These are phyloP conservation scores for Thaumetopoea pityocampa DNA, from an alignment of 1,140 invertebrate species.

Conservation along the genomic window DNA sequence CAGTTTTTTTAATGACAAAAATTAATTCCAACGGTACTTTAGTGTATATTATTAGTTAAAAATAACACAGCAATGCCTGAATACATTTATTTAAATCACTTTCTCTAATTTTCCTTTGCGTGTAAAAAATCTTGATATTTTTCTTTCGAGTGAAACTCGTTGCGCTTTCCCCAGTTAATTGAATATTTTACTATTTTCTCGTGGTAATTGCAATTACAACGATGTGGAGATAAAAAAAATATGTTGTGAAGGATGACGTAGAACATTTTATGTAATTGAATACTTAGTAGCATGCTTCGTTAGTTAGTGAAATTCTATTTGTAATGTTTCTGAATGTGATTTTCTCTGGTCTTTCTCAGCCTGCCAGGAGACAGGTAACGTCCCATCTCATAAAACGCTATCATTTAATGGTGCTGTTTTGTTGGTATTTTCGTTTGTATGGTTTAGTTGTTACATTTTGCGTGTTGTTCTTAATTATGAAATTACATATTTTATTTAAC, in stretches of 20 bases:
- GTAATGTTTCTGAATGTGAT: conserved; percentile 73
- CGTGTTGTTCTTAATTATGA: too few relatives aligned
- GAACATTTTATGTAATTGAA: conserved; percentile 37
- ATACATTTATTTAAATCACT: too few relatives aligned
- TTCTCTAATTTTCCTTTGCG: conserved; percentile 63
- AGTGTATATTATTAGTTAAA: too few relatives aligned
- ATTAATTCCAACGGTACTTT: too few relatives aligned
- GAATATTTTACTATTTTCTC: conserved; percentile 51
- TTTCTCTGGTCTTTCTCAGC: conserved; percentile 70
- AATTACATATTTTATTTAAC: too few relatives aligned
- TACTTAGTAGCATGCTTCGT: conserved; percentile 44
- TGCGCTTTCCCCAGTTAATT: conserved; percentile 63
- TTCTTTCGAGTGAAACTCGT: conserved; percentile 55
- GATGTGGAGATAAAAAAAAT: conserved; percentile 25
- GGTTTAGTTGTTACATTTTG: conserved; percentile 9
- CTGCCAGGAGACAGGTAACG: conserved; percentile 71
- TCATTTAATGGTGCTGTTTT: conserved; percentile 5
- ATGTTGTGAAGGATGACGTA: conserved; percentile 33
- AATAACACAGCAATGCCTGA: too few relatives aligned
- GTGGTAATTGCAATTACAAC: conserved; percentile 44
- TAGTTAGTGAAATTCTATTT: conserved; percentile 57
- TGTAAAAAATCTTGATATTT: conserved; percentile 73
- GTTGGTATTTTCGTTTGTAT: conserved; percentile 3
- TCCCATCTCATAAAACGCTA: conserved; percentile 16
- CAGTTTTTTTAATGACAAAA: too few relatives aligned